Evolutionary conservation across 2,888 invertebrate genomes (phyloP).

Genomic region (Drosophila fulvimacula): DNA sequence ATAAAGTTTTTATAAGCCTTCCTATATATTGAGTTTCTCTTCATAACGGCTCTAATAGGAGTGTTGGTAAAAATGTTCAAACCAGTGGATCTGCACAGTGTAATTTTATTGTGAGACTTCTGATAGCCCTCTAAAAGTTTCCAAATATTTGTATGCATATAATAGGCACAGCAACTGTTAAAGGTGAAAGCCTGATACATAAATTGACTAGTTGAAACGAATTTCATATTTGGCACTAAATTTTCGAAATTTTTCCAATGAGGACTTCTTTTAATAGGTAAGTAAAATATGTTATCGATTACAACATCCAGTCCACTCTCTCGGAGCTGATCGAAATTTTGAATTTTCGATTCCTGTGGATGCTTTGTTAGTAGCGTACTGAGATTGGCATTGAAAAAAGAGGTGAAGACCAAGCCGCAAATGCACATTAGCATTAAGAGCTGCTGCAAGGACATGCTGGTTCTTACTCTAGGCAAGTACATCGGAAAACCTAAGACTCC

Average conservation of each 20-base stretch:
- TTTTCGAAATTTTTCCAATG: too few species aligned
- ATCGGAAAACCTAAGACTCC: slow-evolving; percentile 42
- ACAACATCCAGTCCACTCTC: slow-evolving; percentile 11
- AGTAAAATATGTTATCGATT: not conserved
- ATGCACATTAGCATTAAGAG: slow-evolving; percentile 38
- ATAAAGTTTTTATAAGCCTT: slow-evolving; percentile 9
- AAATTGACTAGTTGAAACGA: not conserved
- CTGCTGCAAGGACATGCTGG: slow-evolving; percentile 32
- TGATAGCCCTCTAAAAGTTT: slow-evolving; percentile 4
- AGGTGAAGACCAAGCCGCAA: slow-evolving; percentile 39
- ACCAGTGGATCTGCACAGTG: slow-evolving; percentile 2
- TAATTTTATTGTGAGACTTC: not conserved
- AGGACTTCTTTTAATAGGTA: too few species aligned
- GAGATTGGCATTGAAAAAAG: slow-evolving; percentile 46
- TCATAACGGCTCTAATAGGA: not conserved
- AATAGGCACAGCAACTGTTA: slow-evolving; percentile 18
- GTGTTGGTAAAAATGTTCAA: not conserved
- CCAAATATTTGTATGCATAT: not conserved
- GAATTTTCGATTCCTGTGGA: slow-evolving; percentile 9
- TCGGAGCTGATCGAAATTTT: slow-evolving; percentile 28
- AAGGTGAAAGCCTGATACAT: not conserved
- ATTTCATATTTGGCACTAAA: slow-evolving; percentile 7
- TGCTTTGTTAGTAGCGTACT: slow-evolving; percentile 42
- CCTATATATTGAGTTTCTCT: slow-evolving; percentile 23
- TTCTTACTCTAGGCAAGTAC: slow-evolving; percentile 7